A percentile compares a stretch with the other conserved stretches of the same genome.
phyloP scores from a whole-genome alignment of 1,140 invertebrate species.

The Drosophila ananassae region DNA sequence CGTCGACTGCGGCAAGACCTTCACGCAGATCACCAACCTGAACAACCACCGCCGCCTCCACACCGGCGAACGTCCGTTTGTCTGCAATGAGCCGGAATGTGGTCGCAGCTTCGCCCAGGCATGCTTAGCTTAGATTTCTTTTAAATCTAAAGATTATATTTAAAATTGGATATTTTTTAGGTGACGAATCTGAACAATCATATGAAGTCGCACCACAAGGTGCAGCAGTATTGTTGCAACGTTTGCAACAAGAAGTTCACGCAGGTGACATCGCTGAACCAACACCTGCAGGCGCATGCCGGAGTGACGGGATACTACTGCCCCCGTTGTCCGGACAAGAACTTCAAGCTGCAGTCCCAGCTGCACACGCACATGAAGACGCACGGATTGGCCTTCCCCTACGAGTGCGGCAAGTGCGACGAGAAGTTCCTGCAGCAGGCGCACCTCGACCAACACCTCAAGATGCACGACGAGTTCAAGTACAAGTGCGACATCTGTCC shows the following conservation, averaged over 20 bases:
- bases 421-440: slow-evolving; percentile 83
- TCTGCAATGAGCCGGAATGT: slow-evolving; percentile 86
- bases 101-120: slow-evolving; percentile 87
- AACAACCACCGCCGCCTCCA: slow-evolving; percentile 87
- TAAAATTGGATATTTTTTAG: slow-evolving; percentile 22
- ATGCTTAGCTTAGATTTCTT: neutral
- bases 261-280: slow-evolving; percentile 83
- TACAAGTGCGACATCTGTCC: slow-evolving; percentile 83
- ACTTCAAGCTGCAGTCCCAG: slow-evolving; percentile 81
- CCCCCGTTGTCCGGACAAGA: slow-evolving; percentile 83
- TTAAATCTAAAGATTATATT: neutral
- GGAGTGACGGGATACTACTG: slow-evolving; percentile 83
- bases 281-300: slow-evolving; percentile 82
- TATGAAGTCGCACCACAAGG: slow-evolving; percentile 84
- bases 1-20: slow-evolving; percentile 86
- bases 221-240: slow-evolving; percentile 83
- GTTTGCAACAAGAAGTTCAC: slow-evolving; percentile 84
- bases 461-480: slow-evolving; percentile 83
- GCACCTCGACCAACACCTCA: slow-evolving; percentile 79
- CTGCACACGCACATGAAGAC: slow-evolving; percentile 84
- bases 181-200: slow-evolving; percentile 84
- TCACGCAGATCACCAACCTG: slow-evolving; percentile 87
- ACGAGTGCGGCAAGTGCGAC: slow-evolving; percentile 80
- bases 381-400: slow-evolving; percentile 79
- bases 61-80: slow-evolving; percentile 86